phyloP scores from a whole-genome alignment of 2,888 invertebrate species.

The Dicyrtomina minuta region DNA sequence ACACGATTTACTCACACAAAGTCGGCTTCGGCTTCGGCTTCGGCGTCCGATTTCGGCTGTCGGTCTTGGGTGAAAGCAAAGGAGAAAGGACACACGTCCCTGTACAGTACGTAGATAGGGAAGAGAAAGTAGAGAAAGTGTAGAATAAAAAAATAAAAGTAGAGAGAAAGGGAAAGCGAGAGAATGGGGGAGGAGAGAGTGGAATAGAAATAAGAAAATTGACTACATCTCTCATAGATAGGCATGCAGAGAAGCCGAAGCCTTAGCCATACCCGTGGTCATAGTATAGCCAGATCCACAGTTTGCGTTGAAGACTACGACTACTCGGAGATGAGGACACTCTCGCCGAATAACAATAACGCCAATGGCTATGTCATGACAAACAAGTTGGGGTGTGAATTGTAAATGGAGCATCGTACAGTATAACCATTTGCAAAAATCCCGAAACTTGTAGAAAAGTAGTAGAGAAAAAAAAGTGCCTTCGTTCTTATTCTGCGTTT shows the following conservation, averaged over 20 bases:
- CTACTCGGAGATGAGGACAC: background rate
- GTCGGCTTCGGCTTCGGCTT: too few species aligned
- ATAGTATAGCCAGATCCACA: too few species aligned
- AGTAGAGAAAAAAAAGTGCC: background rate
- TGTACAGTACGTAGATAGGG: background rate
- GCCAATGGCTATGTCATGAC: conserved; percentile 25
- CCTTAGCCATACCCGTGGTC: too few species aligned
- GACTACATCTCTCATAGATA: background rate
- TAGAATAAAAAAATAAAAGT: too few species aligned
- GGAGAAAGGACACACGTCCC: too few species aligned
- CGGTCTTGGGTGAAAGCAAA: too few species aligned
- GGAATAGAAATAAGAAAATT: conserved; percentile 1
- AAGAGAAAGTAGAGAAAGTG: background rate
- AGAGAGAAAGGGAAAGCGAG: conserved; percentile 5
- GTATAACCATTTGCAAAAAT: conserved; percentile 11
- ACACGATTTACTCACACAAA: too few species aligned
- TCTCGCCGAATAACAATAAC: conserved; percentile 18
- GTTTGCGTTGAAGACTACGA: background rate
- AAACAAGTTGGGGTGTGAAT: conserved; percentile 12
- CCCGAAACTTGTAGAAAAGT: background rate
- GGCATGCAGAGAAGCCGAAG: background rate
- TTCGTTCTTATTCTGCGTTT: background rate
- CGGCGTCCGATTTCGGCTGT: too few species aligned
- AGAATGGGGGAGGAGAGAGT: background rate
- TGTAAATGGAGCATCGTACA: conserved; percentile 17